Conservation (phyloP, 2,888 invertebrate genomes). For the Rhyacophila evoluta region DNA sequence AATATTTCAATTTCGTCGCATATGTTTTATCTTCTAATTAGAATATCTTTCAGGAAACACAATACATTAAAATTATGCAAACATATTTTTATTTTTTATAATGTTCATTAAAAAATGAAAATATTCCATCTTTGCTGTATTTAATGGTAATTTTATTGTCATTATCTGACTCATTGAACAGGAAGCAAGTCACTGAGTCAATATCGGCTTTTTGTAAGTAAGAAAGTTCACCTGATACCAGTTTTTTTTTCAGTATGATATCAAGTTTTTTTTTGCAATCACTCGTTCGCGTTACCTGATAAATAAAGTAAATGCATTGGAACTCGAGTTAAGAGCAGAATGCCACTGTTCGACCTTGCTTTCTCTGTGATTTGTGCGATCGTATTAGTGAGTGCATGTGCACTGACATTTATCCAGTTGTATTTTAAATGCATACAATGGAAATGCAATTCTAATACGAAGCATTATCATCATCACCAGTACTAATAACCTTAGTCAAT, state of each 20-base stretch:
- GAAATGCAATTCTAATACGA: background rate
- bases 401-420: background rate
- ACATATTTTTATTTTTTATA: no score
- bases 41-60: no score
- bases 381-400: background rate
- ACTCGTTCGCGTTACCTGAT: background rate
- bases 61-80: no score
- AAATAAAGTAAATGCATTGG: slow-evolving; percentile 2
- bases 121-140: background rate
- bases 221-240: background rate
- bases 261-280: background rate
- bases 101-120: background rate
- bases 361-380: slow-evolving; percentile 23
- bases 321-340: background rate
- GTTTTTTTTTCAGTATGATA: background rate
- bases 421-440: background rate
- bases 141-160: background rate
- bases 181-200: background rate
- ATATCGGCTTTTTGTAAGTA: background rate
- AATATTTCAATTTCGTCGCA: no score
- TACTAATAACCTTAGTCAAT: no score
- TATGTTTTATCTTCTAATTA: no score
- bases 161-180: background rate
- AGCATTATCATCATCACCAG: no score
- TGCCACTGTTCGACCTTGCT: slow-evolving; percentile 43